Conservation (phyloP, 2,888 invertebrate genomes). For the Hypena proboscidalis region DNA sequence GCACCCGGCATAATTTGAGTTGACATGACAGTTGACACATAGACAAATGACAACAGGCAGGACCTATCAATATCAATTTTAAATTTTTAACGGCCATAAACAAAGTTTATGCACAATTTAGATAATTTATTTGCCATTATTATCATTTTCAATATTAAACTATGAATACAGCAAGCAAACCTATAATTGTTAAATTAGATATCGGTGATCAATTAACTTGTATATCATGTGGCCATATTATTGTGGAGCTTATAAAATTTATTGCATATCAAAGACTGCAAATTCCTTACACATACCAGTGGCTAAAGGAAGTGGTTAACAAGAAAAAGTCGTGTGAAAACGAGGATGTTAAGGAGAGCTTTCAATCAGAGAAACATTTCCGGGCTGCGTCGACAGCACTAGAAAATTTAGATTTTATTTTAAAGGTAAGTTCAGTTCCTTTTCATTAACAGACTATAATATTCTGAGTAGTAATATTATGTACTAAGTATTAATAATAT, state of each 20-base stretch:
- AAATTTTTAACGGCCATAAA: no score
- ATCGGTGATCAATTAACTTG: constrained; percentile 83
- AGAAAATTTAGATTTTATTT: constrained; percentile 74
- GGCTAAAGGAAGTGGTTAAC: constrained; percentile 76
- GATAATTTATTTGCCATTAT: no score
- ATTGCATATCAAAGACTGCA: constrained; percentile 84
- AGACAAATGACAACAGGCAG: no score
- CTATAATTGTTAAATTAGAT: constrained; percentile 64
- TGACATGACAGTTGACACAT: no score
- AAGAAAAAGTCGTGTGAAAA: constrained; percentile 61
- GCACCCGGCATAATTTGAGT: no score
- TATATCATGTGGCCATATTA: constrained; percentile 83
- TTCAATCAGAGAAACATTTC: constrained; percentile 75
- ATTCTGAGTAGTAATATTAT: no score
- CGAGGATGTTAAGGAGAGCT: constrained; percentile 58
- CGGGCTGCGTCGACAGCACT: constrained; percentile 70
- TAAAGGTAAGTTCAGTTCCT: constrained; percentile 67
- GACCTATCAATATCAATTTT: no score
- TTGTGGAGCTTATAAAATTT: constrained; percentile 85
- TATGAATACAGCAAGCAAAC: constrained; percentile 48
- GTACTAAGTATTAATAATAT: not conserved
- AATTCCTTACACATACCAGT: constrained; percentile 80
- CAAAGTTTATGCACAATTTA: no score
- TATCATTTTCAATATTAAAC: no score
- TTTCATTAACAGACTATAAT: no score